Conservation (phyloP, 2,113 vertebrate genomes). For the Lepus timidus region DNA sequence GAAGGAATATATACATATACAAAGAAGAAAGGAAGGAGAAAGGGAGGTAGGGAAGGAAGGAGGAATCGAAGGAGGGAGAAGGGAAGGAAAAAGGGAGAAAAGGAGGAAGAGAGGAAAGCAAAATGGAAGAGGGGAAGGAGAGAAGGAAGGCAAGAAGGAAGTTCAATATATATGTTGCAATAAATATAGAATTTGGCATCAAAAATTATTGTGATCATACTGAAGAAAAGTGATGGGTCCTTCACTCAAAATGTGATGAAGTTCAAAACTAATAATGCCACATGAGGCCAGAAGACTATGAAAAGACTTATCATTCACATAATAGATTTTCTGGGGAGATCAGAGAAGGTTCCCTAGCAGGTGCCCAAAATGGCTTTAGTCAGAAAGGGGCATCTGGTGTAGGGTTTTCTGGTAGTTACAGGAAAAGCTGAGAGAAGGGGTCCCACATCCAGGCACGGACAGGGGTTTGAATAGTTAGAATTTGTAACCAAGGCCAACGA, state of each 20-base stretch:
- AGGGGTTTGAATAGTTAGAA: neutral
- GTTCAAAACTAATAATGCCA: neutral
- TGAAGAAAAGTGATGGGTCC: neutral
- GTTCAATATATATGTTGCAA: neutral
- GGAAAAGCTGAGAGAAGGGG: neutral
- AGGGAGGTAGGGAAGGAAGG: neutral
- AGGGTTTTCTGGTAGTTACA: accelerated
- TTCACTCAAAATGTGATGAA: neutral
- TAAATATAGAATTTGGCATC: neutral
- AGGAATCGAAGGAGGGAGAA: too few species aligned
- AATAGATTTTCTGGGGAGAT: neutral
- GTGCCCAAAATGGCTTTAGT: neutral
- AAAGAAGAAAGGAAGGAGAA: neutral
- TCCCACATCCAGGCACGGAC: neutral
- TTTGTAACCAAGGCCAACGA: neutral
- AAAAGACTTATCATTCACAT: neutral
- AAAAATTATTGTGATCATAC: neutral
- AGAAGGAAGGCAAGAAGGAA: neutral
- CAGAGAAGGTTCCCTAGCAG: neutral
- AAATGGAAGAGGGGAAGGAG: too few species aligned
- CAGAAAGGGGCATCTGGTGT: neutral
- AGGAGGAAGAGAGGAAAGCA: too few species aligned
- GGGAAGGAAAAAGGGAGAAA: neutral
- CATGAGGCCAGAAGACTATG: neutral
- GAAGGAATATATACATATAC: neutral